These are phyloP conservation scores for Leucoraja erinaceus DNA, from an alignment of 2,113 vertebrate genomes.

Conservation along the genomic window DNA sequence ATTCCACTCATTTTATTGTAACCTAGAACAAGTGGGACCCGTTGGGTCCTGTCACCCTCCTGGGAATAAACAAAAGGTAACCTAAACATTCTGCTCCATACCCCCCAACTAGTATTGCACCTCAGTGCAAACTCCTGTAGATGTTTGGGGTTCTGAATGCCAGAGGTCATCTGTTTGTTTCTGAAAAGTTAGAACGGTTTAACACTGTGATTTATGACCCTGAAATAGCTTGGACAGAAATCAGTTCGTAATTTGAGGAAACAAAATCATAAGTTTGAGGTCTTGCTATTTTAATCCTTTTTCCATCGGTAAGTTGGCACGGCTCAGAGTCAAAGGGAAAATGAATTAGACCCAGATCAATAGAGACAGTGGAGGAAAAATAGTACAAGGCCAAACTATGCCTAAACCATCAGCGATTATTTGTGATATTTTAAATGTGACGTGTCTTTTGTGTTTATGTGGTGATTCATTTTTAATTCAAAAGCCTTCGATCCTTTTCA, in stretches of 20 bases:
- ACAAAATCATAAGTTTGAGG: conserved; percentile 5
- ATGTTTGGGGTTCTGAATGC: not conserved
- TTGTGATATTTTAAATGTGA: conserved; percentile 6
- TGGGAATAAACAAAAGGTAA: not conserved
- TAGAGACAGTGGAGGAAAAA: conserved; percentile 24
- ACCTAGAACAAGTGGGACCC: not conserved
- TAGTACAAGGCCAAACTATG: conserved; percentile 15
- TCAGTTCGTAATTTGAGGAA: conserved; percentile 24
- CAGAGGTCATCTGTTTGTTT: not conserved
- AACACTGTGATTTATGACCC: conserved; percentile 29
- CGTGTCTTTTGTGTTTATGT: conserved; percentile 5
- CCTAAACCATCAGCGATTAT: not conserved
- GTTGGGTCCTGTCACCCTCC: no score
- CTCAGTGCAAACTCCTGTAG: not conserved
- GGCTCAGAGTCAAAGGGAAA: not conserved
- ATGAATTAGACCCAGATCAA: conserved; percentile 13
- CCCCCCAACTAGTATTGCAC: not conserved
- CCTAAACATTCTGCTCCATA: not conserved
- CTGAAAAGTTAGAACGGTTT: not conserved
- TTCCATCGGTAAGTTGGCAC: conserved; percentile 10
- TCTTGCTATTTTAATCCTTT: conserved; percentile 27
- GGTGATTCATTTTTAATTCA: conserved; percentile 7
- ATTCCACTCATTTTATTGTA: conserved; percentile 4
- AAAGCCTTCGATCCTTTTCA: not conserved
- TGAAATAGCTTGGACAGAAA: conserved; percentile 9